A percentile compares a stretch with the other conserved stretches of the same genome.
Conservation (phyloP, 2,113 vertebrate genomes). For the Boleophthalmus pectinirostris region DNA sequence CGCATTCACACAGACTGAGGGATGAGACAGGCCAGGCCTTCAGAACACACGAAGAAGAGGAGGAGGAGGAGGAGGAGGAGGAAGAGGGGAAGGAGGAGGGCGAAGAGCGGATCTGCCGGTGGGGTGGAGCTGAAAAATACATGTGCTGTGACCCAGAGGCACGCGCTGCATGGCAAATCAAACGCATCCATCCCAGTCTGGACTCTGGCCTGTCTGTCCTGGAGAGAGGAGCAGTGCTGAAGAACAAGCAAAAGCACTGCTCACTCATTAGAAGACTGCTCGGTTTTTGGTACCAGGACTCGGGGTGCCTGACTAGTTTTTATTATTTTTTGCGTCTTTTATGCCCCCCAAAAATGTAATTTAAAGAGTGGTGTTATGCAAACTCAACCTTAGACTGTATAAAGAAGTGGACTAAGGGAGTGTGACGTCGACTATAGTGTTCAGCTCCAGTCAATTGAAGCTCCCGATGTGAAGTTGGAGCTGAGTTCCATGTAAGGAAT, state of each 20-base stretch:
- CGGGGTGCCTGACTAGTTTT: neutral
- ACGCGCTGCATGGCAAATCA: conserved; percentile 29
- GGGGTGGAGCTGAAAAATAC: conserved; percentile 35
- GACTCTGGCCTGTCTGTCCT: conserved; percentile 17
- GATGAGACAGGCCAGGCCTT: conserved; percentile 24
- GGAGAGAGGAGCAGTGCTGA: neutral
- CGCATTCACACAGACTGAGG: conserved; percentile 14
- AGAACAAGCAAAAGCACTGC: neutral
- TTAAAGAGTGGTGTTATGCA: too few relatives aligned
- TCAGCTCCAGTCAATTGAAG: too few relatives aligned
- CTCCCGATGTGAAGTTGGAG: too few relatives aligned
- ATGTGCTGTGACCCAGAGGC: conserved; percentile 40
- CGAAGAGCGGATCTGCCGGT: conserved; percentile 6
- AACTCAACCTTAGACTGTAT: too few relatives aligned
- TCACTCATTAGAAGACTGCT: neutral
- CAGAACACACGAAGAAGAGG: neutral
- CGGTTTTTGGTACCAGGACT: neutral
- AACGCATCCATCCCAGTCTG: conserved; percentile 34
- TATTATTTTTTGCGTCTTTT: neutral
- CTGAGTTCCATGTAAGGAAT: too few relatives aligned
- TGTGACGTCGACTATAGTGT: too few relatives aligned
- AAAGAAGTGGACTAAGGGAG: too few relatives aligned
- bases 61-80: neutral
- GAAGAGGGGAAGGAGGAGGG: neutral
- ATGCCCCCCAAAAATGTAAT: neutral